phyloP scores from a whole-genome alignment of 2,888 invertebrate genomes.

The Drosophila gaucha region DNA sequence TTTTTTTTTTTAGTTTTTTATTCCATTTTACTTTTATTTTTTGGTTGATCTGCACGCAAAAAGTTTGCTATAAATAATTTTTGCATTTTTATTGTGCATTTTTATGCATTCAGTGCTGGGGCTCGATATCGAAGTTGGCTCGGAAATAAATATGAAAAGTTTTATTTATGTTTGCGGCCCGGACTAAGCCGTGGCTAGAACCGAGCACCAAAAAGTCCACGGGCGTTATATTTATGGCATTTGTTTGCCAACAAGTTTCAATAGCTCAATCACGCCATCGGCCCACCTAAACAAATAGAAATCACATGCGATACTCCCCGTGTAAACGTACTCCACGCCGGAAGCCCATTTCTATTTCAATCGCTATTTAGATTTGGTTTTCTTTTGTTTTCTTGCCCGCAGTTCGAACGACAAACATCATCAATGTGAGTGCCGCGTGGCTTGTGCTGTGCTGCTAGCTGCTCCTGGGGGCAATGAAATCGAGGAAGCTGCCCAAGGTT shows the following conservation, averaged over 20 bases:
- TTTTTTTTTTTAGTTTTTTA: conserved; percentile 10
- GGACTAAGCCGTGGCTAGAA: conserved; percentile 19
- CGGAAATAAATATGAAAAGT: conserved; percentile 79
- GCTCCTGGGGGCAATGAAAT: conserved; percentile 84
- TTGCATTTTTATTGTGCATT: conserved; percentile 81
- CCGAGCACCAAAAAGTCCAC: conserved; percentile 28
- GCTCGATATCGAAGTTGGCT: conserved; percentile 73
- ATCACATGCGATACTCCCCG: conserved; percentile 40
- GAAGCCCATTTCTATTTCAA: conserved; percentile 12
- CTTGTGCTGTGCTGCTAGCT: conserved; percentile 75
- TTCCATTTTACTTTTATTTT: conserved; percentile 3
- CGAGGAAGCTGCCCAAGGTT: conserved; percentile 84
- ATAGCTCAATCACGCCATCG: conserved; percentile 74
- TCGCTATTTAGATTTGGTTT: background rate
- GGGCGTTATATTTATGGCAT: conserved; percentile 77
- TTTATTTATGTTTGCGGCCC: conserved; percentile 71
- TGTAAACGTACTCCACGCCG: background rate
- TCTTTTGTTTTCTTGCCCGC: conserved; percentile 8
- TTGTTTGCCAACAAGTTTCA: conserved; percentile 81
- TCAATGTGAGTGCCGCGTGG: conserved; percentile 82
- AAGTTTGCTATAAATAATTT: conserved; percentile 77
- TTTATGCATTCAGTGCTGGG: conserved; percentile 70
- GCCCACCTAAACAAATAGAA: conserved; percentile 38
- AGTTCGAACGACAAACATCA: conserved; percentile 64
- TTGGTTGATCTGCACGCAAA: conserved; percentile 46